Evolutionary conservation across 2,113 vertebrate species (phyloP), one percentile per base, ranked within the genome.

Genomic region (Prietella phreatophila): DNA sequence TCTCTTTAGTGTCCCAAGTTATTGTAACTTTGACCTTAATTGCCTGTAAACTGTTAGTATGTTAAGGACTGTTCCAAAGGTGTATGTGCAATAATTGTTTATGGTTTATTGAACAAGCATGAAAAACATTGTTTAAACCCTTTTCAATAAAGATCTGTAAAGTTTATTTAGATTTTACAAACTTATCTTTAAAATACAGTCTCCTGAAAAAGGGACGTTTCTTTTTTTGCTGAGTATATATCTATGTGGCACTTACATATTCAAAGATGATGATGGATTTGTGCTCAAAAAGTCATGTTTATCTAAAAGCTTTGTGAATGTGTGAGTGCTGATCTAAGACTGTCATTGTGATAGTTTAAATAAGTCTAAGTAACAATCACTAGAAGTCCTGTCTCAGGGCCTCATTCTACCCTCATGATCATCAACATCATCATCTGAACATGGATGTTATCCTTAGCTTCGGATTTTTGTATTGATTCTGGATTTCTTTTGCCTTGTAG

Each of bases 341-440:
- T 71, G 67, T 36, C 65, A 30, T 30, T 15, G 11, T 67, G n/a
- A 30, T 33, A 6, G 67, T 71, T 71, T 33, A 8, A 71, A 69
- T 19, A 42, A 60, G 13, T 84, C 42, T 82, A 42, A 7, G 39
- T 63, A 56, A 79, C 50, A 39, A 61, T 36, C 39, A 80, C 33
- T 83, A 22, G 53, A 82, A 83, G 50, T 60, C 69, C 78, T 36
- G 58, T 85, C 63, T 76, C 55, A 79, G 42, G 56, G 36, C 13
- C 25, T 15, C 75, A 82, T 85, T 82, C 3, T 42, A 65, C 86
- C 27, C 33, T 47, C 61, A 67, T 82, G 39, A 81, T 47, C 61
- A 67, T 82, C 53, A 81, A 36, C 30, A 73, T 22, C 33, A 73
- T 73, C 69, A 75, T 73, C 42, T 73, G 30, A 88, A 67, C 22